Evolutionary conservation across 2,113 vertebrate species (phyloP).

Genomic region (Mohoua ochrocephala): DNA sequence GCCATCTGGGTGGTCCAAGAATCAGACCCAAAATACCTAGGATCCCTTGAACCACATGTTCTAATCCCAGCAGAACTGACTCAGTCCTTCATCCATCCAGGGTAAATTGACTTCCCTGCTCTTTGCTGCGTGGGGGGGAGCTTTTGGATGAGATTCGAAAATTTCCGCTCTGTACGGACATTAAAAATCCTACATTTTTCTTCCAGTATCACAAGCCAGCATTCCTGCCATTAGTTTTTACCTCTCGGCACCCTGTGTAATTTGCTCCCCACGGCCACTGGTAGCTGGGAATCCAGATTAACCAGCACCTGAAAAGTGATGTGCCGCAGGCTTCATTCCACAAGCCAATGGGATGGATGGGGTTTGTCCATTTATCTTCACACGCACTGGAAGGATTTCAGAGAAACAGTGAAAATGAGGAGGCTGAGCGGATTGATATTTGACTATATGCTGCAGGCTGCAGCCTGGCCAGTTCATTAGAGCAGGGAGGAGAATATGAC

Average conservation of each 20-base stretch:
- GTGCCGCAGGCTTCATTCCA: background rate
- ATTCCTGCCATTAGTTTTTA: background rate
- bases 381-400: slow-evolving; percentile 19
- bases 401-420: slow-evolving; percentile 17
- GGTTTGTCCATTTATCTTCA: slow-evolving; percentile 5
- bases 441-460: slow-evolving; percentile 3
- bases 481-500: slow-evolving; percentile 8
- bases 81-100: slow-evolving; percentile 57
- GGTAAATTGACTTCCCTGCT: slow-evolving; percentile 49
- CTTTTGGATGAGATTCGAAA: slow-evolving; percentile 45
- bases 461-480: slow-evolving; percentile 24
- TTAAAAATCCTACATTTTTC: slow-evolving; percentile 27
- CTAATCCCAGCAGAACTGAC: slow-evolving; percentile 59
- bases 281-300: slow-evolving; percentile 9
- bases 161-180: slow-evolving; percentile 14
- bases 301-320: background rate
- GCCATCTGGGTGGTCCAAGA: slow-evolving; percentile 58
- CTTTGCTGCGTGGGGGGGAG: slow-evolving; percentile 22
- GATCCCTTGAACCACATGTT: slow-evolving; percentile 57
- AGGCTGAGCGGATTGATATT: background rate
- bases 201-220: background rate
- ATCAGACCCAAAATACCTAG: slow-evolving; percentile 41
- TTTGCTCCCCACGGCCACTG: background rate
- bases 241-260: background rate
- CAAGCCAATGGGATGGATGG: background rate